A percentile compares a stretch with the other conserved stretches of the same genome.
phyloP scores from a whole-genome alignment of 2,113 vertebrate species.

The Phyllostomus discolor region DNA sequence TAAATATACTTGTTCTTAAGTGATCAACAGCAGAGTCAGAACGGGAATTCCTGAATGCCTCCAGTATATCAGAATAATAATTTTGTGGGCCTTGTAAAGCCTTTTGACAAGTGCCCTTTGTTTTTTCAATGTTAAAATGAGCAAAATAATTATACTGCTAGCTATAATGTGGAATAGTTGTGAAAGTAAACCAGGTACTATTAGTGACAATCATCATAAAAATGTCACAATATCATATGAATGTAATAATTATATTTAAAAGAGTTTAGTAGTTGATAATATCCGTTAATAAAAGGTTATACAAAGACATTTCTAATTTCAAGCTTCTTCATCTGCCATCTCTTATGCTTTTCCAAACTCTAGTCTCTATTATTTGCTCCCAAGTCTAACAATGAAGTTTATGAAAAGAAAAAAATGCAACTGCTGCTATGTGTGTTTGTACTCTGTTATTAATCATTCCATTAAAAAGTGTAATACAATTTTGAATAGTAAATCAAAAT shows the following conservation, averaged over 20 bases:
- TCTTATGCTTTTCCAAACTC: background rate
- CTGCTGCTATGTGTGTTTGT: background rate
- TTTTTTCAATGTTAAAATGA: background rate
- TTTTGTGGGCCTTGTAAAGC: background rate
- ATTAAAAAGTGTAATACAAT: background rate
- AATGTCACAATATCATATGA: background rate
- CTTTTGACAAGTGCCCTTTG: background rate
- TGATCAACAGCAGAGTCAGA: background rate
- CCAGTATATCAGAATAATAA: background rate
- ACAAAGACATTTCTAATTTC: background rate
- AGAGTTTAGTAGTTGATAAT: background rate
- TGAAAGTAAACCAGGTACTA: background rate
- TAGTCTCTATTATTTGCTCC: background rate
- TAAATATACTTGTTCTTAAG: background rate
- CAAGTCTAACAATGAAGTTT: background rate
- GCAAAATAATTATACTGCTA: background rate
- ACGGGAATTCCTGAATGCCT: background rate
- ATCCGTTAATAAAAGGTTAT: background rate
- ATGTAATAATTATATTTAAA: background rate
- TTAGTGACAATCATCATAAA: background rate
- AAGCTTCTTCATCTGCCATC: background rate
- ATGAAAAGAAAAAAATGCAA: background rate
- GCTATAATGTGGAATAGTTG: background rate
- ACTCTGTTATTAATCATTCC: background rate
- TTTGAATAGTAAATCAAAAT: constrained; percentile 13